Percentiles rank a stretch among this genome's conserved stretches.
Conservation (phyloP, 2,113 vertebrate genomes). For the Nesogale talazaci region DNA sequence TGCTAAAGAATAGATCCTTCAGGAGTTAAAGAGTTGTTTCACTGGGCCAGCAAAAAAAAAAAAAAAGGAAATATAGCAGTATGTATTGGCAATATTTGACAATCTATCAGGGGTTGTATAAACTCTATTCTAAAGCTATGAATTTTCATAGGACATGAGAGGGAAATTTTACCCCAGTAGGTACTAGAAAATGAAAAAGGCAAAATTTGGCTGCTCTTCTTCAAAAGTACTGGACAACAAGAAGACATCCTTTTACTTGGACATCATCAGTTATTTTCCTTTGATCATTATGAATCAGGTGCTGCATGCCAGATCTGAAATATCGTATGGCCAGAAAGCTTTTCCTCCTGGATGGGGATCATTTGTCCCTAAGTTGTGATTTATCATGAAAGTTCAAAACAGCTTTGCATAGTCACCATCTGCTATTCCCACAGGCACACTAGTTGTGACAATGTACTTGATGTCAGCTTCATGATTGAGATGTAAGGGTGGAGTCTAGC, state of each 20-base stretch:
- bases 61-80: too few relatives aligned
- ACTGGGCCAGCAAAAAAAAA: neutral
- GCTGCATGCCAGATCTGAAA: constrained; percentile 17
- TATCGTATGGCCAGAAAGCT: neutral
- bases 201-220: neutral
- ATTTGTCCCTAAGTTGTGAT: neutral
- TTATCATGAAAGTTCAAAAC: neutral
- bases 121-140: neutral
- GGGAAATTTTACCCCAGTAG: neutral
- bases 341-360: neutral
- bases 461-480: too few relatives aligned
- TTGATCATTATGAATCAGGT: constrained; percentile 32
- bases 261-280: neutral
- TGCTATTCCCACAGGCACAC: neutral
- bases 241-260: constrained; percentile 1
- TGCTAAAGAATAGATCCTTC: neutral
- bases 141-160: constrained; percentile 1
- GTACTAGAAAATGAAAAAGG: constrained; percentile 14
- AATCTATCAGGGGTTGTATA: neutral
- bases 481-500: too few relatives aligned
- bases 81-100: neutral
- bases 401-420: neutral
- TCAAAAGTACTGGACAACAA: constrained; percentile 37
- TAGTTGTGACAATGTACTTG: too few relatives aligned
- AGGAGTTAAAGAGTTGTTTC: neutral